These are phyloP conservation scores for Volucella inflata DNA, from an alignment of 2,888 invertebrate genomes.

Conservation along the genomic window DNA sequence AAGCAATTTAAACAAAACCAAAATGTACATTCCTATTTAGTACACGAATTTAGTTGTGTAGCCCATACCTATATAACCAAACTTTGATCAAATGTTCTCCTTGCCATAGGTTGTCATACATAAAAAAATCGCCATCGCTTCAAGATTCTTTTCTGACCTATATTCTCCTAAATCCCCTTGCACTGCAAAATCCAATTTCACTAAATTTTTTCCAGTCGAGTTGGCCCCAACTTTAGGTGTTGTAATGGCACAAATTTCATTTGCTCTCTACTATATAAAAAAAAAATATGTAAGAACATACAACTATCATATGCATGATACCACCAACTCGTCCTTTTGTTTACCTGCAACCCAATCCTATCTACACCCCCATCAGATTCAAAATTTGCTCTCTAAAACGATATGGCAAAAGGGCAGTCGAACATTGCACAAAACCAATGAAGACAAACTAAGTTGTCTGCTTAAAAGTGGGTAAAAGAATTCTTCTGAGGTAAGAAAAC, in stretches of 20 bases:
- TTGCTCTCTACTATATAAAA: constrained; percentile 25
- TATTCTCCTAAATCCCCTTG: constrained; percentile 36
- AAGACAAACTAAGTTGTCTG: constrained; percentile 8
- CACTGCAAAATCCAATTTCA: constrained; percentile 68
- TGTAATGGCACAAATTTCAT: constrained; percentile 67
- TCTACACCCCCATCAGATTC: constrained; percentile 29
- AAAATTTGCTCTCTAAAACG: constrained; percentile 40
- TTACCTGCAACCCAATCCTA: constrained; percentile 42
- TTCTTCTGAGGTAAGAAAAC: constrained; percentile 28
- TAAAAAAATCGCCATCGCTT: constrained; percentile 48
- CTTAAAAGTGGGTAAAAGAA: neutral
- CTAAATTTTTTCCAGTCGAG: constrained; percentile 65
- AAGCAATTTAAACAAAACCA: constrained; percentile 47
- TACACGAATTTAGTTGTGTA: constrained; percentile 39
- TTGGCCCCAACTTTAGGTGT: constrained; percentile 64
- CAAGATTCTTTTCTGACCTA: constrained; percentile 56
- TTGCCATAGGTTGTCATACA: constrained; percentile 39
- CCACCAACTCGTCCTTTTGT: constrained; percentile 50
- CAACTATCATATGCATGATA: constrained; percentile 45
- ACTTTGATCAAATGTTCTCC: constrained; percentile 56
- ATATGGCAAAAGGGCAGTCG: constrained; percentile 42
- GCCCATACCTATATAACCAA: constrained; percentile 58
- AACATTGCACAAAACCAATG: constrained; percentile 39
- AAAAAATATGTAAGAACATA: constrained; percentile 22
- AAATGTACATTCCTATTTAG: constrained; percentile 37